phyloP scores from a whole-genome alignment of 2,797 vertebrate genomes.

The Bradypodion pumilum region DNA sequence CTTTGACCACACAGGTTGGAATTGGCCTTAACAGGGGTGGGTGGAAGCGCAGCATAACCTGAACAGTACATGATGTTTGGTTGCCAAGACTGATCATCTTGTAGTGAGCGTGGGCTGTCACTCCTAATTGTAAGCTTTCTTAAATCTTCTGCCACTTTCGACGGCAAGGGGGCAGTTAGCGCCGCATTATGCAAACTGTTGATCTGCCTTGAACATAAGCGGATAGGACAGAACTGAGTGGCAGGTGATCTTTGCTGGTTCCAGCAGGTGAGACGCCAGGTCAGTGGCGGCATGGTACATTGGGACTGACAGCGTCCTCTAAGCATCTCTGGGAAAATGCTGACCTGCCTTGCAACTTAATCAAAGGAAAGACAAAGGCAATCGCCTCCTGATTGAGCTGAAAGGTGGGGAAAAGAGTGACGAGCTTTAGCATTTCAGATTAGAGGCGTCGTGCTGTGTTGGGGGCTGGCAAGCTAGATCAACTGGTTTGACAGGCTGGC shows the following conservation, averaged over 20 bases:
- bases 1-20: background rate
- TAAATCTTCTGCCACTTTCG: conserved; percentile 11
- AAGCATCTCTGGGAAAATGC: conserved; percentile 6
- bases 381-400: background rate
- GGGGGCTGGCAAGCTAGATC: background rate
- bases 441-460: background rate
- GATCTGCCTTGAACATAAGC: conserved; percentile 32
- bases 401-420: background rate
- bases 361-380: background rate
- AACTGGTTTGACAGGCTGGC: background rate
- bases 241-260: conserved; percentile 4
- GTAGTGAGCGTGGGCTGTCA: conserved; percentile 31
- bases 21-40: background rate
- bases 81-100: conserved; percentile 20
- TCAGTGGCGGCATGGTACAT: background rate
- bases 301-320: background rate
- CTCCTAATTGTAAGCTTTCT: conserved; percentile 4
- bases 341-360: conserved; percentile 2
- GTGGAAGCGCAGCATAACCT: background rate
- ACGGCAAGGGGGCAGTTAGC: conserved; percentile 29
- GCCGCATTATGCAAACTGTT: conserved; percentile 21
- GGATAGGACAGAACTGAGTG: conserved; percentile 30
- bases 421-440: background rate
- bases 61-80: conserved; percentile 18
- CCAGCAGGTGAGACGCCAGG: background rate